Evolutionary conservation across 2,113 vertebrate genomes (phyloP).

Genomic region (Pseudorectes ferrugineus): DNA sequence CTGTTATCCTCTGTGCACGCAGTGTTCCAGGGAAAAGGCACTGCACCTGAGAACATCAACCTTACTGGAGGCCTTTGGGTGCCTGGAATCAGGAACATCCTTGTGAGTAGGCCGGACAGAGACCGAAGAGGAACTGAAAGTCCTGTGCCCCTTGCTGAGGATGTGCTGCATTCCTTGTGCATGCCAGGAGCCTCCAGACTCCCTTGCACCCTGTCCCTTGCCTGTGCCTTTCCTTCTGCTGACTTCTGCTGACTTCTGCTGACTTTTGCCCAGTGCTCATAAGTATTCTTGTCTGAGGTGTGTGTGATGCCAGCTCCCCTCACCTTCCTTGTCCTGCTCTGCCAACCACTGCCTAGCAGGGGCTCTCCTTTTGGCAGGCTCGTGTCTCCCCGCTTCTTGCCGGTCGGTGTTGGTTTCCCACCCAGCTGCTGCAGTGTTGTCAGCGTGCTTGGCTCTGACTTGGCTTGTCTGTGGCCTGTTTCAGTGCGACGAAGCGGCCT

Average conservation of each 20-base stretch:
- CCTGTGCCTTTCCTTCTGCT: neutral
- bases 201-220: neutral
- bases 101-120: neutral
- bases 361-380: neutral
- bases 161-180: neutral
- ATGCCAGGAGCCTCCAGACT: neutral
- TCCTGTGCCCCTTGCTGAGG: neutral
- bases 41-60: neutral
- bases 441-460: neutral
- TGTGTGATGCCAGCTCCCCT: neutral
- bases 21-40: neutral
- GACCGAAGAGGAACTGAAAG: neutral
- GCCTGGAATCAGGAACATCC: neutral
- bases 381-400: neutral
- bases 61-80: neutral
- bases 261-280: neutral
- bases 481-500: constrained; percentile 75
- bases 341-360: neutral
- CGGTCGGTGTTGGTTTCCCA: neutral
- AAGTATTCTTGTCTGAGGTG: neutral
- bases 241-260: neutral
- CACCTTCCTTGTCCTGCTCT: neutral
- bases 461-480: constrained; percentile 48
- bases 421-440: neutral
- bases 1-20: neutral